Base-by-base conservation (phyloP, 2,113 vertebrate genomes). In the Microcebus jonahi region DNA sequence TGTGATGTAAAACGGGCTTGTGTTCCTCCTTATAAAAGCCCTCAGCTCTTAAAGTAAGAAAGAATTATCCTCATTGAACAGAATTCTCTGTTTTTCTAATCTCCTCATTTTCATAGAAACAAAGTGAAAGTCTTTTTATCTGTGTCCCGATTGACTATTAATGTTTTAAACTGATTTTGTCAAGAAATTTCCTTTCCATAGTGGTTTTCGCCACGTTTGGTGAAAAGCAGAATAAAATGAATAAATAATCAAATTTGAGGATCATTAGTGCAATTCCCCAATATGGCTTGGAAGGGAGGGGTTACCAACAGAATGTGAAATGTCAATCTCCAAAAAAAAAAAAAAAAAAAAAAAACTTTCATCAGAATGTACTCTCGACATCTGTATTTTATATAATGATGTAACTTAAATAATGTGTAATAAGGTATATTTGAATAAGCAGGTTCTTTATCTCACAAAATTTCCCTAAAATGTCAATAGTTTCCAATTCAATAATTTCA, bases 1-100 rank as follows among this genome's bases (percentile, higher is more conserved):
- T 97, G 98, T 97, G 95, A 96, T 98, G 90, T 96, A 96, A 98
- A 98, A 98, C 31, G 95, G 95, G 89, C 95, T 94, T 93, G 71
- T 14, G 76, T 76, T 90, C 93, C 97, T 98, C 96, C 17, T 75
- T 97, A 87, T 80, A 79, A 97, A 90, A 94, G 34, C 57, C 48
- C 95, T 95, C 97, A 67, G 36, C 75, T 84, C 57, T 1, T 1
- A 73, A 96, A 97, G 94, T 97, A 94, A 98, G 97, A 97, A 98
- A 97, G 82, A 97, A 85, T 84, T 96, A 98, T 94, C 79, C 95
- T 93, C 76, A 55, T 57, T 50, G 83, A 97, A 95, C 21, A 96
- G 39, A 91, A 14, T 90, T 94, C 86, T 97, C 65, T 18, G 12
- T 83, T 92, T 94, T 97, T 53, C 90, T 94, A 68, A 83, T 97